Conservation (phyloP, 2,888 invertebrate genomes). For the Xylophagus ater region DNA sequence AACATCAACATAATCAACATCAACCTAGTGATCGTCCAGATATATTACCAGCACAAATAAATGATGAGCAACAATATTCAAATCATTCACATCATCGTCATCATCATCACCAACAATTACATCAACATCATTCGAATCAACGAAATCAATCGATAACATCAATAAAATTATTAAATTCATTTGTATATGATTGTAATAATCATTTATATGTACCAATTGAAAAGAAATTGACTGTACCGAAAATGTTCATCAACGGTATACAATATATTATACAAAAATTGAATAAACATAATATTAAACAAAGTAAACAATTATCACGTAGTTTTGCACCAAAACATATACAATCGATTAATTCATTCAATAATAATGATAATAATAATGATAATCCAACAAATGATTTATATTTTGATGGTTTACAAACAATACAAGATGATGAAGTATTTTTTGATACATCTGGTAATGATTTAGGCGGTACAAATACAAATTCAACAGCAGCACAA, state of each 20-base stretch:
- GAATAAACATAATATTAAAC: not conserved
- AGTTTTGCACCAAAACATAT: constrained; percentile 3
- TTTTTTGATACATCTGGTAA: constrained; percentile 35
- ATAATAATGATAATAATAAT: constrained; percentile 35
- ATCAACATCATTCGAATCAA: too few species aligned
- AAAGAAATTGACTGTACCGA: not conserved
- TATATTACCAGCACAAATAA: too few species aligned
- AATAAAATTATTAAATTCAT: too few species aligned
- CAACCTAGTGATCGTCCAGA: too few species aligned
- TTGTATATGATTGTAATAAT: not conserved
- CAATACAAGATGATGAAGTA: constrained; percentile 37
- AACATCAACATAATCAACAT: too few species aligned
- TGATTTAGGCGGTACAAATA: not conserved
- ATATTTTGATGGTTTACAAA: constrained; percentile 29
- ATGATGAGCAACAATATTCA: too few species aligned
- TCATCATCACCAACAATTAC: too few species aligned
- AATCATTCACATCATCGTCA: too few species aligned
- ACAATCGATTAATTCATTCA: constrained; percentile 27
- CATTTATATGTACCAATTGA: not conserved
- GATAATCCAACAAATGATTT: constrained; percentile 28
- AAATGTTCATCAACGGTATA: not conserved
- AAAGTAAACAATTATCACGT: not conserved
- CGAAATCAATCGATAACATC: too few species aligned
- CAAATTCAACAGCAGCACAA: not conserved
- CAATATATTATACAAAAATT: not conserved